Conservation (phyloP, 2,888 invertebrate genomes). For the Eupithecia dodoneata region DNA sequence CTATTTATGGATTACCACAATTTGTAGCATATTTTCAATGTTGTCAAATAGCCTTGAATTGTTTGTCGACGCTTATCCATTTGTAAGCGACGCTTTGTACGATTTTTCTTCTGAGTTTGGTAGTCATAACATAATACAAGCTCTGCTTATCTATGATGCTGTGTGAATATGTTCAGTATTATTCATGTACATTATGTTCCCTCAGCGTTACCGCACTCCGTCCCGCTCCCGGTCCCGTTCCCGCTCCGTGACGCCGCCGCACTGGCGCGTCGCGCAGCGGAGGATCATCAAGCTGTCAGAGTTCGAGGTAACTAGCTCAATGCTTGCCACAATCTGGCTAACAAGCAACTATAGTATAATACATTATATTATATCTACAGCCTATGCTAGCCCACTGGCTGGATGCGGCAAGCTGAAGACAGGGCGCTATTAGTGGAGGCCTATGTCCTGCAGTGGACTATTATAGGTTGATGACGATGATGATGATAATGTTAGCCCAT, state of each 20-base stretch:
- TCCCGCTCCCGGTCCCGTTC: slow-evolving; percentile 93
- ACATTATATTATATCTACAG: neutral
- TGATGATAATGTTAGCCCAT: neutral
- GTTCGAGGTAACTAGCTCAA: slow-evolving; percentile 84
- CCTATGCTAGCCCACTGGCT: neutral
- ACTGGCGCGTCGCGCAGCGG: slow-evolving; percentile 95
- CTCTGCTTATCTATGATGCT: too few species aligned
- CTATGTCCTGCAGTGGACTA: too few species aligned
- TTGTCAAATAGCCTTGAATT: too few species aligned
- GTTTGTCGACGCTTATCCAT: too few species aligned
- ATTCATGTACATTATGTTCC: neutral
- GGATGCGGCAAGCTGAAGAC: too few species aligned
- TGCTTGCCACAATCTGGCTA: neutral
- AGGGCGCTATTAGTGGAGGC: too few species aligned
- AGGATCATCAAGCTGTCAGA: slow-evolving; percentile 93
- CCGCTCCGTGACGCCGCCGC: slow-evolving; percentile 95
- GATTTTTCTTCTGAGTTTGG: too few species aligned
- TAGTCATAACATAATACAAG: too few species aligned
- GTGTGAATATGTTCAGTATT: neutral
- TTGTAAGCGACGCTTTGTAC: too few species aligned
- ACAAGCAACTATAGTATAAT: neutral
- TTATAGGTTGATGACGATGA: too few species aligned
- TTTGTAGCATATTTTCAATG: too few species aligned
- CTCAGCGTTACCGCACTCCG: slow-evolving; percentile 93
- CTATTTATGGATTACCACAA: too few species aligned